Base-by-base conservation (phyloP, 2,888 invertebrate species). In the Nysson spinosus region DNA sequence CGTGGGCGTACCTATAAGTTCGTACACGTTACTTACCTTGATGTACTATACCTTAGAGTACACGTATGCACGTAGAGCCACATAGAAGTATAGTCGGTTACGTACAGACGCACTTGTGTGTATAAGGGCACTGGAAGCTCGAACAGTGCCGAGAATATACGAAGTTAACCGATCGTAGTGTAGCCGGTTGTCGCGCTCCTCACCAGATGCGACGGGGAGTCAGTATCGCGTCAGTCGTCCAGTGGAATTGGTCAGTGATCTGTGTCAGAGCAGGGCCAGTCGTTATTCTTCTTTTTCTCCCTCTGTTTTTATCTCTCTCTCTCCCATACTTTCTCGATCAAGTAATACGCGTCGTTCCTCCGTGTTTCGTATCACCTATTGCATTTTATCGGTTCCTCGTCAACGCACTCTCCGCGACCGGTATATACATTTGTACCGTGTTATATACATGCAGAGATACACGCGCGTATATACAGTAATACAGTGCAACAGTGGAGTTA, bases 181-280 rank as follows among this genome's bases (percentile, higher is more conserved):
- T 56, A 80, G 77, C 79, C 80, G 81, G 82, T 80, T 75, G 77
- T 76, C 75, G 72, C 69, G 72, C 65, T 56, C 60, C 72, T 60
- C 61, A 72, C 69, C 69, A 72, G 72, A 68, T 57, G 68, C 77
- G 72, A 65, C 54, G 66, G 60, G 68, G 66, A 77, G 72, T 77
- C 80, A 84, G 83, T 84, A 80, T 77, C 85, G 84, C 84, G 83
- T 82, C 84, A 78, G 85, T 83, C 79, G 71, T 79, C 77, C 69
- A 66, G 78, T 72, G 78, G 71, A 80, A 74, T 77, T 73, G 83
- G 82, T 83, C 83, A 82, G 83, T 83, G 83, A 77, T 83, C 83
- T 80, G 78, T 75, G 77, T 71, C 73, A 75, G 80, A 83, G 66
- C 81, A 80, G 82, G 78, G 63, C 80, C 77, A 76, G 68, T 69